phyloP scores from a whole-genome alignment of 2,113 vertebrate species.

The Upupa epops region DNA sequence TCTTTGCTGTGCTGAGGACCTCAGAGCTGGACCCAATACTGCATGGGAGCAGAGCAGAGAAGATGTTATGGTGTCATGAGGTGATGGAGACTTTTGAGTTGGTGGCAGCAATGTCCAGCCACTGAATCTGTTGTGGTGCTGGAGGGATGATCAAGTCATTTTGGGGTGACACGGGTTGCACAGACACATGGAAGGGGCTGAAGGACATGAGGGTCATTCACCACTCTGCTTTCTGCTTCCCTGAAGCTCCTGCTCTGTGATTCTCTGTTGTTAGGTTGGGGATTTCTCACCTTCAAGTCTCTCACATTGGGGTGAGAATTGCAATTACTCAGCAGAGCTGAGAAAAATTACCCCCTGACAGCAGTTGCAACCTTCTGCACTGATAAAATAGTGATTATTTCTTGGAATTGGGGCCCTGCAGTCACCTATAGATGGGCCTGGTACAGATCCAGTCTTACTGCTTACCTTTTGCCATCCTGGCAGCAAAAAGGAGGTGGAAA shows the following conservation, averaged over 20 bases:
- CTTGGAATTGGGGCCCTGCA: not conserved
- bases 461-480: not conserved
- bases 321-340: not conserved
- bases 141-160: not conserved
- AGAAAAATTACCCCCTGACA: not conserved
- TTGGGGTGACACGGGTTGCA: not conserved
- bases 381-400: not conserved
- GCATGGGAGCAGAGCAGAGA: no score
- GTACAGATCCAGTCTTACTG: not conserved
- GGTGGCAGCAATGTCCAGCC: accelerated
- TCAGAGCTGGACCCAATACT: not conserved
- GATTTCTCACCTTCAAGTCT: constrained; percentile 12
- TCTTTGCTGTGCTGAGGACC: no score
- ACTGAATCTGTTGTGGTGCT: not conserved
- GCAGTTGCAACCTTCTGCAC: not conserved
- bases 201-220: accelerated
- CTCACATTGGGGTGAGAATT: not conserved
- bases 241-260: not conserved
- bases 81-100: not conserved
- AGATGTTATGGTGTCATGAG: accelerated
- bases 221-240: not conserved
- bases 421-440: not conserved
- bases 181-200: not conserved
- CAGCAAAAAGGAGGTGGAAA: not conserved
- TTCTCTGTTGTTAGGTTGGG: not conserved